Conservation (phyloP, 2,797 vertebrate species). For the Rousettus madagascariensis region DNA sequence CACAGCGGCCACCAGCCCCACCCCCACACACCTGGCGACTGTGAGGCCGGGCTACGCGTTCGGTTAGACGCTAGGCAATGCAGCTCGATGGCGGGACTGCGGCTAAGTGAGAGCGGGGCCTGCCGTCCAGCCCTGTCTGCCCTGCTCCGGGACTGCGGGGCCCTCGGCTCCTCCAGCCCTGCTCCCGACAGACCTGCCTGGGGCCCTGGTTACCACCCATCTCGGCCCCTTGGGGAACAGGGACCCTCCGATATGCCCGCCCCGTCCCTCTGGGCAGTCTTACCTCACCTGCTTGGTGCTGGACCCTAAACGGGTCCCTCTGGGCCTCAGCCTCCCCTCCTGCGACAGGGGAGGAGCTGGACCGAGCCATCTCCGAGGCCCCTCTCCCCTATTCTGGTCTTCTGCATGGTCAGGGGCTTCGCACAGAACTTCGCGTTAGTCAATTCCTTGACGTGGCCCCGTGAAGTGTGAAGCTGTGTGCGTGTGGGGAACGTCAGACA, state of each 20-base stretch:
- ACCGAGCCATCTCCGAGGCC: rapidly evolving
- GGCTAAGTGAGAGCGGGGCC: rapidly evolving
- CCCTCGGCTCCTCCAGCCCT: background rate
- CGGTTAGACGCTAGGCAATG: rapidly evolving
- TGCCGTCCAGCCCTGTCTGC: background rate
- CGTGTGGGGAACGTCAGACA: too few relatives aligned
- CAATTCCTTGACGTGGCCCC: background rate
- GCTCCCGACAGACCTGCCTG: background rate
- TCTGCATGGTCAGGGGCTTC: background rate
- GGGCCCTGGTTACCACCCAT: background rate
- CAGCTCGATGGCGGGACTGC: rapidly evolving
- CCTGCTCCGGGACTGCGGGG: background rate
- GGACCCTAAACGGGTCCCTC: too few relatives aligned
- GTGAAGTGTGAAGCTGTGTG: background rate
- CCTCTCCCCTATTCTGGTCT: background rate
- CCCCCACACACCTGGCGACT: too few relatives aligned
- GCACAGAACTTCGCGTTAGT: background rate
- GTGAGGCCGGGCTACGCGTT: background rate
- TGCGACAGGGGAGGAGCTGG: background rate
- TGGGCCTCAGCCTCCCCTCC: background rate
- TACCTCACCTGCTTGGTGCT: background rate
- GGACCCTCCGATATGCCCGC: background rate
- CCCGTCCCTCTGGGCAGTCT: rapidly evolving
- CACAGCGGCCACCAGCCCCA: background rate
- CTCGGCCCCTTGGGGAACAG: background rate